A percentile compares a stretch with the other conserved stretches of the same genome.
Conservation (phyloP, 2,888 invertebrate genomes). For the Horisme vitalbata region DNA sequence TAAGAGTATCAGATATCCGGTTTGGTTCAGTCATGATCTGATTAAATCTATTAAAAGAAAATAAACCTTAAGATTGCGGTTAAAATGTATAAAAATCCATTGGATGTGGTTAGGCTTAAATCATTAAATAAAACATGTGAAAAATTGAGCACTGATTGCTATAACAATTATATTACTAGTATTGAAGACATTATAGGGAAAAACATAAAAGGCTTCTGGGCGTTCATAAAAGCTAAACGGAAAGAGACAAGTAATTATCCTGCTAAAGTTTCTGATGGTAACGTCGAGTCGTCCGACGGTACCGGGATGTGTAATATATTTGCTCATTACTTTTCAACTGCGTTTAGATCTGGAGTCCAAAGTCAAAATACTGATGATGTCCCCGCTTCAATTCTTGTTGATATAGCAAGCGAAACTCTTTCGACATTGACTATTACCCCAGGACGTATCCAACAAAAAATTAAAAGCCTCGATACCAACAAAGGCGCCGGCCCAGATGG, state of each 20-base stretch:
- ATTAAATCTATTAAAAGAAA: background rate
- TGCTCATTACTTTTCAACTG: background rate
- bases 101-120: background rate
- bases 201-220: background rate
- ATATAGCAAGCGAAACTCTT: background rate
- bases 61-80: background rate
- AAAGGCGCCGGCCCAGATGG: slow-evolving; percentile 16
- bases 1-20: background rate
- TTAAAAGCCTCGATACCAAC: slow-evolving; percentile 1
- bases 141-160: background rate
- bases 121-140: background rate
- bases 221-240: background rate
- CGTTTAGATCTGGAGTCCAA: background rate
- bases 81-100: background rate
- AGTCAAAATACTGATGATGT: background rate
- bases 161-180: background rate
- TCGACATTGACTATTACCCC: background rate
- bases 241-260: background rate
- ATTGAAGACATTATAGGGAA: background rate
- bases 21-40: background rate
- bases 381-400: too few species aligned
- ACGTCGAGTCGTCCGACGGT: background rate
- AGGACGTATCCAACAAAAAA: background rate
- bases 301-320: background rate
- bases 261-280: background rate